Evolutionary conservation across 2,888 invertebrate genomes (phyloP), one percentile per base, ranked within the genome.

Genomic region (Nematopogon swammerdamellus): DNA sequence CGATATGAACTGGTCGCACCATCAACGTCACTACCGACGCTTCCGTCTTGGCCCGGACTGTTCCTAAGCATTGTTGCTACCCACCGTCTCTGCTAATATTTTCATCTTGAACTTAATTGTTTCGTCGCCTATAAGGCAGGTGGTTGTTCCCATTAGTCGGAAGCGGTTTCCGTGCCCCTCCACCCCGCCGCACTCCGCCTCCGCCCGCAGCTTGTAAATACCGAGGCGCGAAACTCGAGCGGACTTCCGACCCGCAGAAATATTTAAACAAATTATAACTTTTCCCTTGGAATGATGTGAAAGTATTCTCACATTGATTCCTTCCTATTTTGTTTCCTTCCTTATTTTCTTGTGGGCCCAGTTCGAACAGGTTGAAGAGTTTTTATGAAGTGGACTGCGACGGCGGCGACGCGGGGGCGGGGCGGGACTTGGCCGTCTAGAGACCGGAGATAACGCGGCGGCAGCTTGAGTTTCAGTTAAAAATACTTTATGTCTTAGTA

Each of bases 251-350:
- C 59, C 62, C 64, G 63, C 63, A 67, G 71, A 74, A 75, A 76
- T 76, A 72, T 76, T 75, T 74, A 72, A 76, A 72, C 72, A 72
- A 77, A 77, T 76, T 75, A 72, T 75, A 76, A 77, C 69, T 76
- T 79, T 72, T 70, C 64, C 70, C 68, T 70, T 65, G 67, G 65
- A 44, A 44, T 44, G 19, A 44, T 36, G 36, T 36, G 63, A 65
- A 62, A 64, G 59, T 64, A 60, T 64, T 63, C 63, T 68, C 65
- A 65, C 67, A 69, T 63, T 64, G 65, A 64, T 68, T 67, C 62
- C 61, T 65, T 64, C 66, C 64, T 63, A 70, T 70, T 64, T 62
- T 51, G 50, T 53, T 53, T 49, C 45, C 49, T 47, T 48, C 42
- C 45, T 49, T 48, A 36, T 46, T 45, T 49, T 36, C 36, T 14